Conservation (phyloP, 2,113 vertebrate genomes). For the Silurus asotus region DNA sequence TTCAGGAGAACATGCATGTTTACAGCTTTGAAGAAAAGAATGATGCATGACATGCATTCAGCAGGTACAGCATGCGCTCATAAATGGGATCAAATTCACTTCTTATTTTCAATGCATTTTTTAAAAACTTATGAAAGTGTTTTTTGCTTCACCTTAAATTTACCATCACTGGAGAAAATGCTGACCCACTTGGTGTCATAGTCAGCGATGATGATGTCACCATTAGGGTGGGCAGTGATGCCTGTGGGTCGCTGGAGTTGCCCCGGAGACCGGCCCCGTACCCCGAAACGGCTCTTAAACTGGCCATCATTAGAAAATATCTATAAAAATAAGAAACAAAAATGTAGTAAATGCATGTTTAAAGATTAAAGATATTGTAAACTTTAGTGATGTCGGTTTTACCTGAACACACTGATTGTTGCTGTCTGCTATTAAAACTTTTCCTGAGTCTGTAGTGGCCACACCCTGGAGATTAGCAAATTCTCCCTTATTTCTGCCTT, state of each 20-base stretch:
- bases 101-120: too few relatives aligned
- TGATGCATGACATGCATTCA: neutral
- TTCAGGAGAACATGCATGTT: neutral
- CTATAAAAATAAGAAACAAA: constrained; percentile 64
- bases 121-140: neutral
- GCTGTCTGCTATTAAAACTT: constrained; percentile 95
- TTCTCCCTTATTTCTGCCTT: constrained; percentile 98
- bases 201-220: constrained; percentile 96
- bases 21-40: neutral
- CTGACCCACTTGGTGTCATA: constrained; percentile 99
- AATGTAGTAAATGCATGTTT: neutral
- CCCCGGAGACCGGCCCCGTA: constrained; percentile 90
- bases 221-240: constrained; percentile 90
- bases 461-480: constrained; percentile 98
- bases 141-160: constrained; percentile 85
- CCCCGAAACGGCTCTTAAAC: constrained; percentile 93
- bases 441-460: constrained; percentile 85
- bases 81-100: neutral
- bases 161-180: constrained; percentile 95
- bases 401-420: constrained; percentile 99
- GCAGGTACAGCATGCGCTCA: neutral
- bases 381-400: constrained; percentile 40
- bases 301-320: constrained; percentile 94
- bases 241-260: constrained; percentile 94
- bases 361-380: neutral